Conservation (phyloP, 2,888 invertebrate species). For the Limenitis camilla region DNA sequence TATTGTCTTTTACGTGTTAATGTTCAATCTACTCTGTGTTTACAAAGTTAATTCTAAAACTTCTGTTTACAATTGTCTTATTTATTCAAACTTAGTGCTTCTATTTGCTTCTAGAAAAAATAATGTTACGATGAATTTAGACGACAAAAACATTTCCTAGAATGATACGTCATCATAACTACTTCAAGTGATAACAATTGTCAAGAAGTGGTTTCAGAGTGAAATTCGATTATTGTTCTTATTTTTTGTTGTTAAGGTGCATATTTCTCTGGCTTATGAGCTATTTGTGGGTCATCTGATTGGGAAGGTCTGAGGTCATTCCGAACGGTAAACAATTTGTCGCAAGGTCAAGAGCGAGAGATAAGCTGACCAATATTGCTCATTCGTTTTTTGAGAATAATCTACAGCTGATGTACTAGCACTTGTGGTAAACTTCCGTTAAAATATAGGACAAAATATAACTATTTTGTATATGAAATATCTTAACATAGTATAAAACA, state of each 20-base stretch:
- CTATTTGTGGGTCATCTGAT: constrained; percentile 13
- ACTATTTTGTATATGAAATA: too few species aligned
- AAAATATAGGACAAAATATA: too few species aligned
- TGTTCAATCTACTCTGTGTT: too few species aligned
- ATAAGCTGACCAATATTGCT: constrained; percentile 3
- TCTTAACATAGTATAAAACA: too few species aligned
- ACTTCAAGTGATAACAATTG: neutral
- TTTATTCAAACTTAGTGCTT: too few species aligned
- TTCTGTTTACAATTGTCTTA: too few species aligned
- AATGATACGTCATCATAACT: neutral
- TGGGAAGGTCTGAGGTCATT: constrained; percentile 18
- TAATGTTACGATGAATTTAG: too few species aligned
- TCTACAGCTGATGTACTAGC: too few species aligned
- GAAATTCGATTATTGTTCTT: neutral
- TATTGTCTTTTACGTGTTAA: too few species aligned
- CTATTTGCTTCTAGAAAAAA: too few species aligned
- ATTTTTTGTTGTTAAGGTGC: neutral
- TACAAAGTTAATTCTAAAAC: too few species aligned
- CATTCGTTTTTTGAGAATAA: neutral
- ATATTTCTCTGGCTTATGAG: neutral
- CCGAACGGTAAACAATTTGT: constrained; percentile 37
- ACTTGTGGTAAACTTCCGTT: too few species aligned
- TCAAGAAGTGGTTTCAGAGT: neutral
- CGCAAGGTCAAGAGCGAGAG: constrained; percentile 49
- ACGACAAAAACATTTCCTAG: neutral